These are phyloP conservation scores for Siphonodentalium dalli DNA, from an alignment of 2,888 invertebrate genomes.

Conservation along the genomic window DNA sequence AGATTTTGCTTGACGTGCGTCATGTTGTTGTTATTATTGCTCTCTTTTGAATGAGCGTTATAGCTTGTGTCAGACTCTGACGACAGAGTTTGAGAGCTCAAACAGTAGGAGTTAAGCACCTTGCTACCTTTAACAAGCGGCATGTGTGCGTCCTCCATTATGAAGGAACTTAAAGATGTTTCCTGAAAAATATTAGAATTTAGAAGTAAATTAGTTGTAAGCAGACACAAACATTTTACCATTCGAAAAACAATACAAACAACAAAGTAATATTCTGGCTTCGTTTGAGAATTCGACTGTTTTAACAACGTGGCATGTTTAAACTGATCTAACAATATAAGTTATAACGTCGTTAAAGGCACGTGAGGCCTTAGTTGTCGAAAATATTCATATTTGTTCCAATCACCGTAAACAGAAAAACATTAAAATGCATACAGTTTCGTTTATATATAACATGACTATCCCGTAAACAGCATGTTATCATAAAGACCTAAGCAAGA, in stretches of 20 bases:
- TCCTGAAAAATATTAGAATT: slow-evolving; percentile 26
- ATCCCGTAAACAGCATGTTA: too few species aligned
- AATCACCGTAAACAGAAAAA: too few species aligned
- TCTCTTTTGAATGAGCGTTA: slow-evolving; percentile 33
- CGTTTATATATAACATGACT: too few species aligned
- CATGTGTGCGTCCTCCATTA: slow-evolving; percentile 40
- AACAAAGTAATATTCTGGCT: not conserved
- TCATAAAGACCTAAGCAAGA: too few species aligned
- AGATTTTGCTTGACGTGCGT: slow-evolving; percentile 31
- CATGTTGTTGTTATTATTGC: slow-evolving; percentile 26
- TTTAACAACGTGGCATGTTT: too few species aligned
- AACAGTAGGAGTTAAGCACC: slow-evolving; percentile 42
- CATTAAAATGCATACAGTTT: too few species aligned
- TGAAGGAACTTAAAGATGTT: slow-evolving; percentile 31
- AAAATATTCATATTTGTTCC: too few species aligned
- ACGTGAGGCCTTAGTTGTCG: too few species aligned
- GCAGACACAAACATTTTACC: too few species aligned
- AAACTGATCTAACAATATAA: too few species aligned
- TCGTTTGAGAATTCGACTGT: too few species aligned
- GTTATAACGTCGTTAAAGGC: too few species aligned
- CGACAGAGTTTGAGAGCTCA: slow-evolving; percentile 43
- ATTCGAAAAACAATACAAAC: not conserved
- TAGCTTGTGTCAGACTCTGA: slow-evolving; percentile 34
- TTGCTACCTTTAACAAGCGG: slow-evolving; percentile 37
- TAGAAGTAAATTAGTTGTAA: not conserved